Evolutionary conservation across 2,888 invertebrate species (phyloP).

Genomic region (Eugnorisma glareosa): DNA sequence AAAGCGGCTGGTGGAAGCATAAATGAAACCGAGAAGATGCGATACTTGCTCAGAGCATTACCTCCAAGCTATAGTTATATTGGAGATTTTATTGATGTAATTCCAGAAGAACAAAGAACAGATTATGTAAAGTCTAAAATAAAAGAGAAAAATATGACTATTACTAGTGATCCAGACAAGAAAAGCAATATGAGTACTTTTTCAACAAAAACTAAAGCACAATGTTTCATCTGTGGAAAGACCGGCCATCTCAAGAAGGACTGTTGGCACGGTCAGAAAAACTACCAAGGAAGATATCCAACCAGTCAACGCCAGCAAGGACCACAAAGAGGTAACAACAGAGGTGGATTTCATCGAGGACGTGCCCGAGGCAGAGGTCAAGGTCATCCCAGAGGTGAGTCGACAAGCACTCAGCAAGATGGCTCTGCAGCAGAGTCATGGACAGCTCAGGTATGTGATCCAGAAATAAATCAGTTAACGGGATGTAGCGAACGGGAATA

Average conservation of each 20-base stretch:
- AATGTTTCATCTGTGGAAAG: no score
- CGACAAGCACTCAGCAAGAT: not conserved
- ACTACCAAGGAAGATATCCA: not conserved
- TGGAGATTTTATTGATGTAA: no score
- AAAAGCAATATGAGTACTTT: no score
- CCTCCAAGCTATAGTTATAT: no score
- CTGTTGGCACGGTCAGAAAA: not conserved
- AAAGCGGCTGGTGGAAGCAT: no score
- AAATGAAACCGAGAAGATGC: no score
- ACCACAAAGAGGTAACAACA: not conserved
- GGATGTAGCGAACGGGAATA: not conserved
- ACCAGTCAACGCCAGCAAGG: not conserved
- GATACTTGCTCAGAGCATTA: no score
- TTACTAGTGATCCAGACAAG: not conserved
- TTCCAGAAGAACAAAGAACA: no score
- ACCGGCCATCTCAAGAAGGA: not conserved
- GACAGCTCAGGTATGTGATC: constrained; percentile 1
- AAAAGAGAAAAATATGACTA: constrained; percentile 1
- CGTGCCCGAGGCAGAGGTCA: not conserved
- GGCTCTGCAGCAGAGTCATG: not conserved
- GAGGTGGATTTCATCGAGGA: constrained; percentile 1
- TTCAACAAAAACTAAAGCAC: no score
- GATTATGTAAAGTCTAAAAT: not conserved
- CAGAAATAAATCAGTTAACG: not conserved
- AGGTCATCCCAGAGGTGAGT: no score